Percentiles rank a stretch among this genome's conserved stretches.
These are phyloP conservation scores for Geotrypetes seraphini DNA, from an alignment of 2,797 vertebrate species.

Conservation along the genomic window DNA sequence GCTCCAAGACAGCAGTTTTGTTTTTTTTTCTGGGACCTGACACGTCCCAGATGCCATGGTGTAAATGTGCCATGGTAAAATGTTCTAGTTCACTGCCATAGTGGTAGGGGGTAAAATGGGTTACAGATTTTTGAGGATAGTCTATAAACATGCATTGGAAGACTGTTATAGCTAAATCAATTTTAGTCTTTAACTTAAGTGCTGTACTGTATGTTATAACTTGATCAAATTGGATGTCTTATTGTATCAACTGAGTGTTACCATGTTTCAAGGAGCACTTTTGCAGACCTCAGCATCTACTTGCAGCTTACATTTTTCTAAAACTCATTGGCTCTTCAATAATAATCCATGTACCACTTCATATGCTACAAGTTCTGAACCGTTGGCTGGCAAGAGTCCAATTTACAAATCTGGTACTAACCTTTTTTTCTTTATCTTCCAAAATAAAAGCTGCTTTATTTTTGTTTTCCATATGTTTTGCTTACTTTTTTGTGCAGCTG, in stretches of 20 bases:
- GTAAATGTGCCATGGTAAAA: too few species aligned
- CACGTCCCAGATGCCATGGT: too few species aligned
- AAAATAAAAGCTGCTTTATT: constrained; percentile 37
- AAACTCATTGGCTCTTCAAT: constrained; percentile 16
- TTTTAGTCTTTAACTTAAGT: too few species aligned
- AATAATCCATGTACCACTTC: constrained; percentile 22
- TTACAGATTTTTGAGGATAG: too few species aligned
- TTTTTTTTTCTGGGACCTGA: too few species aligned
- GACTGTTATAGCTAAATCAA: too few species aligned
- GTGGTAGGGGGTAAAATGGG: too few species aligned
- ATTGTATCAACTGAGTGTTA: constrained; percentile 3
- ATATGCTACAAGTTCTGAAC: constrained; percentile 23
- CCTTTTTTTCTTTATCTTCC: constrained; percentile 26
- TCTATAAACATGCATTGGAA: too few species aligned
- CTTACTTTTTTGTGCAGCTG: background rate
- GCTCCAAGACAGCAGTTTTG: too few species aligned
- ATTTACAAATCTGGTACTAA: constrained; percentile 20
- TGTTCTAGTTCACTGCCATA: too few species aligned
- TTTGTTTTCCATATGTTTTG: constrained; percentile 27
- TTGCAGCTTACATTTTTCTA: constrained; percentile 15
- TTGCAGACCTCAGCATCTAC: constrained; percentile 7
- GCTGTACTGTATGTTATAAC: too few species aligned
- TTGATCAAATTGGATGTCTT: too few species aligned
- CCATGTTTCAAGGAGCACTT: constrained; percentile 2
- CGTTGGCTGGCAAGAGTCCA: constrained; percentile 17